A percentile compares a stretch with the other conserved stretches of the same genome.
These are phyloP conservation scores for Zootoca vivipara DNA, from an alignment of 2,113 vertebrate genomes.

Conservation along the genomic window DNA sequence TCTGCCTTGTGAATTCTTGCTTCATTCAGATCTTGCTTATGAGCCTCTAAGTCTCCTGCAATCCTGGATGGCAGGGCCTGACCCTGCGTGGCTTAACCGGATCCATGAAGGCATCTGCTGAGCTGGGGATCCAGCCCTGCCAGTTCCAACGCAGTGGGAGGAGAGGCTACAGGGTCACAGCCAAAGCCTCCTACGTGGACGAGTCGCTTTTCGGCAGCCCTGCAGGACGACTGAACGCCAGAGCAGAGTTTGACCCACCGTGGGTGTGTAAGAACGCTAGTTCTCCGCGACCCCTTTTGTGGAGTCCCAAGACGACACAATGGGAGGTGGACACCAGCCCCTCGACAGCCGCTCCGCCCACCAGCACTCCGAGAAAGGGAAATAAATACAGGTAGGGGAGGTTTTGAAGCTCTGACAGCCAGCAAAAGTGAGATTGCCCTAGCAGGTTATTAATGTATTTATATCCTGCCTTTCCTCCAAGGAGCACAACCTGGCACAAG, in stretches of 20 bases:
- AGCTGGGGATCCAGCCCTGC: conserved; percentile 42
- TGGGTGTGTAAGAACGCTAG: conserved; percentile 60
- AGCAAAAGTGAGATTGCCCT: background rate
- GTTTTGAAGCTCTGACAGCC: too few relatives aligned
- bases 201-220: conserved; percentile 75
- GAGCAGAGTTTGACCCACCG: conserved; percentile 64
- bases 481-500: too few relatives aligned
- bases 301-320: background rate
- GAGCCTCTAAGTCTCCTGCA: background rate
- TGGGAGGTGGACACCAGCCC: conserved; percentile 2
- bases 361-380: conserved; percentile 56
- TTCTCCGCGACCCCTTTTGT: background rate
- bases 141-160: conserved; percentile 20
- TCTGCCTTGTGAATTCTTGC: too few relatives aligned
- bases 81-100: background rate
- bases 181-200: conserved; percentile 72
- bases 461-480: too few relatives aligned
- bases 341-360: conserved; percentile 19
- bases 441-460: too few relatives aligned
- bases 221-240: background rate
- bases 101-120: conserved; percentile 21
- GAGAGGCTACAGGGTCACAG: conserved; percentile 41
- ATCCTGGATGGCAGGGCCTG: background rate
- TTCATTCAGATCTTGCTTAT: background rate
- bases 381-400: conserved; percentile 70